phyloP scores from a whole-genome alignment of 2,797 vertebrate species.

The Rhynchonycteris naso region DNA sequence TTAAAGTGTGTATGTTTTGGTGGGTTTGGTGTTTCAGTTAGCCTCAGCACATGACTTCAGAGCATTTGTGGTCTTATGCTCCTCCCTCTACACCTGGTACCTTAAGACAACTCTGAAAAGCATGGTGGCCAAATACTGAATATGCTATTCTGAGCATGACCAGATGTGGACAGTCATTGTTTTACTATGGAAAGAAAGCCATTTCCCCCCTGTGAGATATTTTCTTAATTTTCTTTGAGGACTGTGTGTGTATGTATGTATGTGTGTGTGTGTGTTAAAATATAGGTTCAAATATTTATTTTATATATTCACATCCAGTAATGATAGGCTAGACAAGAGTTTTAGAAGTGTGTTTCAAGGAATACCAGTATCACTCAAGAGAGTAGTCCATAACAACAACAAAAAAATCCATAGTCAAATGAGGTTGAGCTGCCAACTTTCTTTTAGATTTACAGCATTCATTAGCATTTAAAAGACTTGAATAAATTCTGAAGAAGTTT shows the following conservation, averaged over 20 bases:
- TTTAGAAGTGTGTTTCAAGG: neutral
- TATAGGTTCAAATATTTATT: neutral
- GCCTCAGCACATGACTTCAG: neutral
- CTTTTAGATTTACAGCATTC: neutral
- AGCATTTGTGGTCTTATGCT: neutral
- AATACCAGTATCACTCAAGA: neutral
- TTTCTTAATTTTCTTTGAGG: neutral
- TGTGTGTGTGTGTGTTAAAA: neutral
- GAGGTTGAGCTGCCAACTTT: neutral
- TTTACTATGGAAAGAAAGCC: neutral
- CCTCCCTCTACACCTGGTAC: neutral
- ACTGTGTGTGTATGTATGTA: neutral
- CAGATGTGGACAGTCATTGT: neutral
- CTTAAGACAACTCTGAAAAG: neutral
- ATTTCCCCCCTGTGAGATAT: neutral
- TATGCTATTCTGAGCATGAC: neutral
- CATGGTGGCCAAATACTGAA: neutral
- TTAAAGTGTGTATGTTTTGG: neutral
- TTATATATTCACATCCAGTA: neutral
- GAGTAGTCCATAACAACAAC: neutral
- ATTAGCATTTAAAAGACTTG: conserved; percentile 13
- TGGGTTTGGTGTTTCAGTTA: neutral
- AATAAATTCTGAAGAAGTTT: neutral
- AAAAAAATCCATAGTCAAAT: neutral
- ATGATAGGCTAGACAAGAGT: neutral